Percentiles rank a stretch among this genome's conserved stretches.
These are phyloP conservation scores for Turritopsis dohrnii DNA, from an alignment of 30 jellyfish, hydroid and myxozoan species.

Conservation along the genomic window DNA sequence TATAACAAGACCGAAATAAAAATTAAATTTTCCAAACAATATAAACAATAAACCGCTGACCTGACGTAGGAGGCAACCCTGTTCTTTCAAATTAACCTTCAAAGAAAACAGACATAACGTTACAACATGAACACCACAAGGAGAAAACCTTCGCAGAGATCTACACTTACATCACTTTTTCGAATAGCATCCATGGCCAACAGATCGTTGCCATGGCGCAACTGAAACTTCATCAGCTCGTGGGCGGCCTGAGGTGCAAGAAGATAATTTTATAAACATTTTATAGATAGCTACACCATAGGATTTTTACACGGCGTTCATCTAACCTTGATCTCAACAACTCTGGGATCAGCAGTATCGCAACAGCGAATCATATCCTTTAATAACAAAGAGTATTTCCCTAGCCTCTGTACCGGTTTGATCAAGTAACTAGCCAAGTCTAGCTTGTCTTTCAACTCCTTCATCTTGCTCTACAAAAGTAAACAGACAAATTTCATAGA, in stretches of 20 bases:
- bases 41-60: too few relatives aligned
- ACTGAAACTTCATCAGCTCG: conserved; percentile 86
- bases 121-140: background rate
- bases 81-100: conserved; percentile 65
- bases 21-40: too few relatives aligned
- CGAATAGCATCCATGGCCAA: conserved; percentile 94
- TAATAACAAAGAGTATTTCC: conserved; percentile 78
- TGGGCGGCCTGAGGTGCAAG: conserved; percentile 67
- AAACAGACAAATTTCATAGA: background rate
- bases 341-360: conserved; percentile 71
- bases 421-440: conserved; percentile 90
- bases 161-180: conserved; percentile 60
- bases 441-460: conserved; percentile 74
- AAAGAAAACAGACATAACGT: background rate
- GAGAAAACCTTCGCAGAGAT: background rate
- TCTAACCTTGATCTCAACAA: conserved; percentile 62
- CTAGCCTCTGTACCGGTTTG: conserved; percentile 98
- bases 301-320: background rate
- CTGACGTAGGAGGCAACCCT: conserved; percentile 78
- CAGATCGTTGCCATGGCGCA: conserved; percentile 93
- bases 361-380: conserved; percentile 89
- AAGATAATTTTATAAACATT: too few relatives aligned
- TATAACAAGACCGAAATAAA: too few relatives aligned
- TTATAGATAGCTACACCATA: background rate
- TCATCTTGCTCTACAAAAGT: conserved; percentile 61